phyloP scores from a whole-genome alignment of 2,888 invertebrate genomes.

The Nesidiocoris tenuis region DNA sequence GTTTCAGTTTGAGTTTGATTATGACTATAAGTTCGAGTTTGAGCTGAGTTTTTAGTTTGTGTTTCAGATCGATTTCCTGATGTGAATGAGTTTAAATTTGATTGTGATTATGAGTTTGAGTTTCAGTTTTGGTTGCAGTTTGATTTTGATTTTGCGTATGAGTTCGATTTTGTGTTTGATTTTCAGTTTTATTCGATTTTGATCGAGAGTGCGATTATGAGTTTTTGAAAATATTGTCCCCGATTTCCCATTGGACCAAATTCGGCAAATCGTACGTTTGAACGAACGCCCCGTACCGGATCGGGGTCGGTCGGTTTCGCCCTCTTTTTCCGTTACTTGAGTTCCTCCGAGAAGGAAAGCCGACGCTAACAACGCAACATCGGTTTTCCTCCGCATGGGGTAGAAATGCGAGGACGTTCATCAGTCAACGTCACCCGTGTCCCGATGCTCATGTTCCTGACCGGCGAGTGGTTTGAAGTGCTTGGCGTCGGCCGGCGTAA shows the following conservation, averaged over 20 bases:
- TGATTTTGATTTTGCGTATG: too few species aligned
- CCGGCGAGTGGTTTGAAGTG: neutral
- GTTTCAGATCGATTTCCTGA: too few species aligned
- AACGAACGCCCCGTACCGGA: neutral
- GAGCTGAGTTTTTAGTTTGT: too few species aligned
- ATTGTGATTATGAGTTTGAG: too few species aligned
- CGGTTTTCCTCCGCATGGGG: neutral
- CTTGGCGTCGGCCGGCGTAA: neutral
- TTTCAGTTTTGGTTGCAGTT: too few species aligned
- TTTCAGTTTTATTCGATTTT: too few species aligned
- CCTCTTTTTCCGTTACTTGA: neutral
- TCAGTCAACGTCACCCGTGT: neutral
- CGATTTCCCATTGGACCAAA: neutral
- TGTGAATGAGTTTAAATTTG: too few species aligned
- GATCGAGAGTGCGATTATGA: too few species aligned
- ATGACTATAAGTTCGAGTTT: too few species aligned
- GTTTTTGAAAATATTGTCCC: neutral
- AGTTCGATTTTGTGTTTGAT: too few species aligned
- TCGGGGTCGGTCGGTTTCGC: neutral
- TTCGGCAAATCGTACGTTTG: neutral
- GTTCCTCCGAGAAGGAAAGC: neutral
- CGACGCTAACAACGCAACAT: neutral
- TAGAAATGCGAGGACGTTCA: neutral
- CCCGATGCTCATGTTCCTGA: neutral
- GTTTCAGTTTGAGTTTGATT: too few species aligned